These are phyloP conservation scores for Phyllotreta cruciferae DNA, from an alignment of 2,888 invertebrate genomes.

Conservation along the genomic window DNA sequence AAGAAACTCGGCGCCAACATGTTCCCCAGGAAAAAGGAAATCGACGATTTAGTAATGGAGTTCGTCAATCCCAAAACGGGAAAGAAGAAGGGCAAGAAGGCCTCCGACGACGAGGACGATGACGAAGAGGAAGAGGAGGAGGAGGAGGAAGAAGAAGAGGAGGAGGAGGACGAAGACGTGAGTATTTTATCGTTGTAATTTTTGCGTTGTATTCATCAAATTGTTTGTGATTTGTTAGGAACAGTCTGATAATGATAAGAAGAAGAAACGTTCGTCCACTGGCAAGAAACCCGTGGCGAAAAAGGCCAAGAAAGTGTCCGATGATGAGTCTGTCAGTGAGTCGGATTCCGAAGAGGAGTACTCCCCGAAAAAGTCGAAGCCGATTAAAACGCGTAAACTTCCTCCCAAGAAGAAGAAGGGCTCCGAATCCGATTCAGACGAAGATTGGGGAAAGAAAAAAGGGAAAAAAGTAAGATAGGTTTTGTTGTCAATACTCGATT, in stretches of 20 bases:
- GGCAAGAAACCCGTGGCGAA: constrained; percentile 62
- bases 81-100: constrained; percentile 60
- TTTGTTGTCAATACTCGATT: too few species aligned
- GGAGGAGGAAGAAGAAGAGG: constrained; percentile 65
- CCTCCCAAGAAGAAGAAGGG: constrained; percentile 71
- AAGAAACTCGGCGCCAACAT: constrained; percentile 80
- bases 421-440: constrained; percentile 73
- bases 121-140: constrained; percentile 59
- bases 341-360: constrained; percentile 68
- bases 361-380: constrained; percentile 65
- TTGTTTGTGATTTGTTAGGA: constrained; percentile 47
- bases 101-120: constrained; percentile 61
- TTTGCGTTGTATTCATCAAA: background rate
- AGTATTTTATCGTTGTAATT: background rate
- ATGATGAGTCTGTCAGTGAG: constrained; percentile 62
- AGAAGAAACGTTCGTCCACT: constrained; percentile 64
- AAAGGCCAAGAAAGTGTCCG: constrained; percentile 63
- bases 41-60: constrained; percentile 89
- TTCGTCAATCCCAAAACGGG: constrained; percentile 64
- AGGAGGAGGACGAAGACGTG: constrained; percentile 46
- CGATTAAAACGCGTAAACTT: constrained; percentile 64
- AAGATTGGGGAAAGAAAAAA: constrained; percentile 72
- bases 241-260: constrained; percentile 63
- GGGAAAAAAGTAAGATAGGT: constrained; percentile 57
- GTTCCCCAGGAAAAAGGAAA: constrained; percentile 79